phyloP scores from a whole-genome alignment of 2,888 invertebrate genomes.

The Amblyteles armatorius region DNA sequence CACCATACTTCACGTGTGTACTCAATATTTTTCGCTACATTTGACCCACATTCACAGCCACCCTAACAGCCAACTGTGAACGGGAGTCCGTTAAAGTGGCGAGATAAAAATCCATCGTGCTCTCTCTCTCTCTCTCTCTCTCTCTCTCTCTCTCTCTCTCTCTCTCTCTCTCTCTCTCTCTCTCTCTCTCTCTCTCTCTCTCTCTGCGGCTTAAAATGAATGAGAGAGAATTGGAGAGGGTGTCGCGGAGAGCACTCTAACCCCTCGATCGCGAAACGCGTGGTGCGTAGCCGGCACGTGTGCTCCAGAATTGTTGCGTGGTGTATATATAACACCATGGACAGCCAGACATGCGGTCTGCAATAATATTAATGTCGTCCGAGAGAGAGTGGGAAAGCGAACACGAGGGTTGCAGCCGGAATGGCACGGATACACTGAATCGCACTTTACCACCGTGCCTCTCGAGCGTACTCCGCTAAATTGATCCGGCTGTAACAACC shows the following conservation, averaged over 20 bases:
- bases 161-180: not conserved
- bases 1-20: conserved; percentile 18
- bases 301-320: conserved; percentile 48
- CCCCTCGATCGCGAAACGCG: conserved; percentile 53
- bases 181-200: not conserved
- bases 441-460: conserved; percentile 44
- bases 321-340: conserved; percentile 15
- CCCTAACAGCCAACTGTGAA: conserved; percentile 42
- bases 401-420: conserved; percentile 24
- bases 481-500: conserved; percentile 48
- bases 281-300: conserved; percentile 61
- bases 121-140: conserved; percentile 1
- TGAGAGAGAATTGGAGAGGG: conserved; percentile 50
- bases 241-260: conserved; percentile 40
- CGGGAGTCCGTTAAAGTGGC: conserved; percentile 52
- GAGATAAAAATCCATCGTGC: conserved; percentile 32
- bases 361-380: conserved; percentile 60
- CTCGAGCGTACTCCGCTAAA: conserved; percentile 48
- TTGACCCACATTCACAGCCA: conserved; percentile 59
- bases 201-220: conserved; percentile 29
- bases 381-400: conserved; percentile 18
- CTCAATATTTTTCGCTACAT: conserved; percentile 63
- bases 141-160: conserved; percentile 25
- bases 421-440: conserved; percentile 52
- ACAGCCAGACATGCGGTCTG: conserved; percentile 62